Conservation (phyloP, 2,113 vertebrate species). For the Lycaon pictus region DNA sequence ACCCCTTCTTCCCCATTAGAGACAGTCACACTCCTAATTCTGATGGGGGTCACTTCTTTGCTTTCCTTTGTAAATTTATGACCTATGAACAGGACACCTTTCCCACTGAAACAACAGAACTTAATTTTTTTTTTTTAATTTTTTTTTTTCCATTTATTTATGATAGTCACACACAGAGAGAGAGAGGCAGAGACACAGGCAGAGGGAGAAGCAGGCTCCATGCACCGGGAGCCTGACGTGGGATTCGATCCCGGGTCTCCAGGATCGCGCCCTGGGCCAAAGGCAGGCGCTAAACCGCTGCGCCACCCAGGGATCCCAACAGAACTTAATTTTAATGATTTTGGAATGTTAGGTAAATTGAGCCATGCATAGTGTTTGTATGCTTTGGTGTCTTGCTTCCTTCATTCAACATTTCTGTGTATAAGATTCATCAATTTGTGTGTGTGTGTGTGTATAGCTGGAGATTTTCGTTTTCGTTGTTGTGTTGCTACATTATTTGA, state of each 20-base stretch:
- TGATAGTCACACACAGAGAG: too few species aligned
- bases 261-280: too few species aligned
- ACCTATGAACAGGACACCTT: too few species aligned
- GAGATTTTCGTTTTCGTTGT: background rate
- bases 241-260: too few species aligned
- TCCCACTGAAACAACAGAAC: background rate
- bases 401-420: background rate
- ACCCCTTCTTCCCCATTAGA: accelerated
- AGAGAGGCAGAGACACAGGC: too few species aligned
- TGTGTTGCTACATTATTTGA: background rate
- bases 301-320: too few species aligned
- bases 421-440: background rate
- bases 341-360: background rate
- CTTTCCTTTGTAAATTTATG: background rate
- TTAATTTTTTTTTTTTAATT: too few species aligned
- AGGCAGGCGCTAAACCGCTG: too few species aligned
- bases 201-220: too few species aligned
- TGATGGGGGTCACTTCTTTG: too few species aligned
- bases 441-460: background rate
- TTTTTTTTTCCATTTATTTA: too few species aligned
- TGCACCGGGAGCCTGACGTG: too few species aligned
- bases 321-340: background rate
- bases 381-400: background rate
- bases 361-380: background rate
- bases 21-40: background rate